phyloP scores from a whole-genome alignment of 2,888 invertebrate species.

The Calameuta pallipes region DNA sequence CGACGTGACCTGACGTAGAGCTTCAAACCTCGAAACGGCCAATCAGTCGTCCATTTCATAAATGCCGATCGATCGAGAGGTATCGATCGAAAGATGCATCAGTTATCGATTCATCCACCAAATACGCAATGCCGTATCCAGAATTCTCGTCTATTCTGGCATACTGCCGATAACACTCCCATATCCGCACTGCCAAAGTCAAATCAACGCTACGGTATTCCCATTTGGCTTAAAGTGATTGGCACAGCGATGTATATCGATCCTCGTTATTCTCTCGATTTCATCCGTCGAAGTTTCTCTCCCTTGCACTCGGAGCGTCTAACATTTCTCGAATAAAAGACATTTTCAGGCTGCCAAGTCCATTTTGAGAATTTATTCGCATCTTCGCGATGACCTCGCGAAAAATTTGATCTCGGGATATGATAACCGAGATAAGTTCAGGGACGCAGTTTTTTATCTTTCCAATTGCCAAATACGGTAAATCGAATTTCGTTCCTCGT shows the following conservation, averaged over 20 bases:
- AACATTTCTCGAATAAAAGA: too few relatives aligned
- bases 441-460: too few relatives aligned
- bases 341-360: too few relatives aligned
- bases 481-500: not conserved
- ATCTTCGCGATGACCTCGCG: too few relatives aligned
- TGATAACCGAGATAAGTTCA: too few relatives aligned
- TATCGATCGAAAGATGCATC: not conserved
- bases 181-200: not conserved
- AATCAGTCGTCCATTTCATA: not conserved
- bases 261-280: too few relatives aligned
- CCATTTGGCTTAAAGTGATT: not conserved
- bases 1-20: not conserved
- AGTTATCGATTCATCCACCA: not conserved
- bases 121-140: not conserved
- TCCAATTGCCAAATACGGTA: not conserved
- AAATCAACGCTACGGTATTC: not conserved
- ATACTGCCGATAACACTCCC: not conserved
- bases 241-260: too few relatives aligned
- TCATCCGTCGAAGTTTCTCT: too few relatives aligned
- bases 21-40: not conserved
- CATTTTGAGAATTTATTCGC: too few relatives aligned
- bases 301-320: too few relatives aligned
- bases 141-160: not conserved
- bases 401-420: too few relatives aligned
- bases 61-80: not conserved